Conservation (phyloP, 2,113 vertebrate genomes). For the Cryptomyrus ogoouensis region DNA sequence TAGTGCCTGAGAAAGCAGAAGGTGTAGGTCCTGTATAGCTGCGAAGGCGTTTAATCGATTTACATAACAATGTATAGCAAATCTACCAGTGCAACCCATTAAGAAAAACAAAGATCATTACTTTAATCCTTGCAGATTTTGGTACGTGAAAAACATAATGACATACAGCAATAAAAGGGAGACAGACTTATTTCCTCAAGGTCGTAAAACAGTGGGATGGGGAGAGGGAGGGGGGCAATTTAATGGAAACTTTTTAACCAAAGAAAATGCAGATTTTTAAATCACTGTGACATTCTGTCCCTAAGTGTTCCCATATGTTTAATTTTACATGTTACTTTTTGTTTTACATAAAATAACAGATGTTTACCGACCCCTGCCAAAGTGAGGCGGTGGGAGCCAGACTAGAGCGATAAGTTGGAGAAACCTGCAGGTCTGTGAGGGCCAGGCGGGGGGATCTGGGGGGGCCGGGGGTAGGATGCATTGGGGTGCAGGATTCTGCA, state of each 20-base stretch:
- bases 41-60: neutral
- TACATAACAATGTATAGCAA: neutral
- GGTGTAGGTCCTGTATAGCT: neutral
- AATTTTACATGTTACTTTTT: slow-evolving; percentile 13
- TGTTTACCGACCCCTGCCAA: slow-evolving; percentile 10
- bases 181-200: slow-evolving; percentile 6
- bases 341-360: slow-evolving; percentile 14
- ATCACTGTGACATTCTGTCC: slow-evolving; percentile 17
- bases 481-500: neutral
- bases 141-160: neutral
- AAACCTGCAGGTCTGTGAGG: neutral
- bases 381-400: neutral
- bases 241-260: slow-evolving; percentile 18
- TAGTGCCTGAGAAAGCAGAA: neutral
- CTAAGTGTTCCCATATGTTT: slow-evolving; percentile 15
- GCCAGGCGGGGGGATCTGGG: neutral
- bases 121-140: neutral
- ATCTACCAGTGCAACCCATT: neutral
- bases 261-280: slow-evolving; percentile 9
- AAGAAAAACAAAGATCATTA: slow-evolving; percentile 19
- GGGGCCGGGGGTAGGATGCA: neutral
- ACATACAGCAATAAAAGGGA: neutral
- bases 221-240: neutral
- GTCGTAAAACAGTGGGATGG: neutral
- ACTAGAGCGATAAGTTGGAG: neutral